Evolutionary conservation across 2,888 invertebrate species (phyloP), one percentile per base, ranked within the genome.

Genomic region (Hyposoter didymator): DNA sequence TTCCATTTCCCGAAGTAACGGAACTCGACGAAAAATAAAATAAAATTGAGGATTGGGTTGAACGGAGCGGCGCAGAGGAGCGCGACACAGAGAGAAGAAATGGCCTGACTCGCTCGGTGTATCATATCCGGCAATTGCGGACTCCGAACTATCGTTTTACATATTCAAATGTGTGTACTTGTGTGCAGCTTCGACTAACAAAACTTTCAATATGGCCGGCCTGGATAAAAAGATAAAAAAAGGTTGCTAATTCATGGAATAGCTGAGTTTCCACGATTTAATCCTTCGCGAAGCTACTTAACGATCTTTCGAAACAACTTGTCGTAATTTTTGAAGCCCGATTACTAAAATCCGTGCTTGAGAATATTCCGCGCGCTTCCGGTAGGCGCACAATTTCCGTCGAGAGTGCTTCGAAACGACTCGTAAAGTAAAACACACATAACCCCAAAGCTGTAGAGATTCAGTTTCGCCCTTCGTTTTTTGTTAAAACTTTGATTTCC

Each of bases 1-100:
- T 84, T 86, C 86, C 79, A 86, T 86, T 82, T 84, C 78, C 82
- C 82, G 69, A 67, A 79, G 75, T 79, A 84, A 82, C 82, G 82
- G 82, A 86, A 84, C 64, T 75, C 81, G n/a, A 80, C 76, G 73
- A 78, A 28, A 73, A 81, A 78, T 81, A 28, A 73, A 81, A 78
- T 84, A 81, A 74, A 79, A 78, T 84, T 79, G 72, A 49, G 47
- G 82, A 76, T 76, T 76, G n/a, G 64, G 14, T 28, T 22, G 39
- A 45, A 55, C 19, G 43, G 17, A 39, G 39, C 8, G 1, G 39
- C 39, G 35, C 19, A 32, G 17, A 39, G 39, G 39, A 10, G 39
- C 39, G 35, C 45, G 22, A 59, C 28, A 75, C 32, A 19, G 62
- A 43, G 67, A 78, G 76, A 67, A 84, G 49, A 81, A 81, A 81